A percentile compares a stretch with the other conserved stretches of the same genome.
phyloP scores from a whole-genome alignment of 2,113 vertebrate species.

The Antechinus flavipes region DNA sequence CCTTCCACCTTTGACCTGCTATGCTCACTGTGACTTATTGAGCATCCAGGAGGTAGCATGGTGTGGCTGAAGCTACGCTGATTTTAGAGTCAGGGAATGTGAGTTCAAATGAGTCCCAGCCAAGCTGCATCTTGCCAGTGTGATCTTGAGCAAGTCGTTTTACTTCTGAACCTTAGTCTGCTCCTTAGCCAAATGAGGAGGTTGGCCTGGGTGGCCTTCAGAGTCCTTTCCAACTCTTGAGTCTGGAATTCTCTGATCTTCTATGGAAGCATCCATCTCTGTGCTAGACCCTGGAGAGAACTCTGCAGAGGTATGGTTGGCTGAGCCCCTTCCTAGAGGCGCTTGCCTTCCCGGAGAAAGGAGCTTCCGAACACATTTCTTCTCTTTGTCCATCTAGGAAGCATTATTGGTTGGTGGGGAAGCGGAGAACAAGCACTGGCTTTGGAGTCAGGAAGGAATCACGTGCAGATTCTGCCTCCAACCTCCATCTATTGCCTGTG shows the following conservation, averaged over 20 bases:
- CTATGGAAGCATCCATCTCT: background rate
- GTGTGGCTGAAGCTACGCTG: background rate
- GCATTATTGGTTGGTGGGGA: background rate
- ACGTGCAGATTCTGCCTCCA: background rate
- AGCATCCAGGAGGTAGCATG: background rate
- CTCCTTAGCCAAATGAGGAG: background rate
- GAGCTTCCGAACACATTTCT: background rate
- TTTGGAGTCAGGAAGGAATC: background rate
- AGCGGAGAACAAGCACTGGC: background rate
- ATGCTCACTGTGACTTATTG: background rate
- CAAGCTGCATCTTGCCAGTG: background rate
- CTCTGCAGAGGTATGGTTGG: background rate
- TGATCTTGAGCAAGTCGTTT: background rate
- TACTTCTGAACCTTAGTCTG: background rate
- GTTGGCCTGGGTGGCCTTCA: background rate
- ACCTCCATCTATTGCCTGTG: background rate
- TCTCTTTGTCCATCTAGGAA: slow-evolving; percentile 33
- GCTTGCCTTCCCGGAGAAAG: too few relatives aligned
- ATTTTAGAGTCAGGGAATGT: background rate
- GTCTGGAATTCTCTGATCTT: background rate
- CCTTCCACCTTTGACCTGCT: background rate
- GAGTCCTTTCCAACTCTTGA: background rate
- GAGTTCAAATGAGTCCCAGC: background rate
- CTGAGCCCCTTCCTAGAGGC: background rate
- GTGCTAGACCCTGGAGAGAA: background rate